Evolutionary conservation across 2,888 invertebrate species (phyloP), one percentile per base, ranked within the genome.

Genomic region (Cyaniris semiargus): DNA sequence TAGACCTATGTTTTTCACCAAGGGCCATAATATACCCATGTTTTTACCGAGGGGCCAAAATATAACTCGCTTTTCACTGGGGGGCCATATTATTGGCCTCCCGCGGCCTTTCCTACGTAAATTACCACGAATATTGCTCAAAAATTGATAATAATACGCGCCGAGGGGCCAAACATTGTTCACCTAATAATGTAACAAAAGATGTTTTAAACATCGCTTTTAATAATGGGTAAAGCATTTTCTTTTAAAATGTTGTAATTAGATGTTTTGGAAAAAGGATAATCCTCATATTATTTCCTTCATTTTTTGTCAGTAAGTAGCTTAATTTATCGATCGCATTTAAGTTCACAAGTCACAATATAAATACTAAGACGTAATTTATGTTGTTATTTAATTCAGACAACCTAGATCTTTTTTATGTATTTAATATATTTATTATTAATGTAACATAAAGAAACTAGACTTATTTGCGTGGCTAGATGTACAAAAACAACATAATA

Each of bases 101-200:
- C 15, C 15, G 27, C 15, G 66, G 27, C 66, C 27, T 27, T 66
- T 66, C 13, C 23, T 27, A 66, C 66, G 23, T 66, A 66, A 27
- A 66, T 66, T 66, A 66, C 27, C 15, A 1, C 1, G 15, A 66
- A 27, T 66, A 27, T 66, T 13, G 23, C 5, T 27, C 23, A 23
- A 23, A 66, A 66, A 66, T 66, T 66, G 27, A 27, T 66, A 66
- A 66, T 66, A 66, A 66, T 66, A 66, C 66, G 66, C 27, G 13
- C 66, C 21, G 27, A 27, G 66, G 27, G 27, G 15, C 27, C 27
- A 15, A 66, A 27, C 27, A 18, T 27, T 66, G 66, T 27, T 27
- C 27, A 31, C 13, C 27, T 15, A 60, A 60, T 66, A 66, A 66
- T 15, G 66, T 66, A 27, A 27, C 27, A 60, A 66, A 66, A 60